A percentile compares a stretch with the other conserved stretches of the same genome.
phyloP scores from a whole-genome alignment of 2,113 vertebrate species.

The Terrapene triunguis region DNA sequence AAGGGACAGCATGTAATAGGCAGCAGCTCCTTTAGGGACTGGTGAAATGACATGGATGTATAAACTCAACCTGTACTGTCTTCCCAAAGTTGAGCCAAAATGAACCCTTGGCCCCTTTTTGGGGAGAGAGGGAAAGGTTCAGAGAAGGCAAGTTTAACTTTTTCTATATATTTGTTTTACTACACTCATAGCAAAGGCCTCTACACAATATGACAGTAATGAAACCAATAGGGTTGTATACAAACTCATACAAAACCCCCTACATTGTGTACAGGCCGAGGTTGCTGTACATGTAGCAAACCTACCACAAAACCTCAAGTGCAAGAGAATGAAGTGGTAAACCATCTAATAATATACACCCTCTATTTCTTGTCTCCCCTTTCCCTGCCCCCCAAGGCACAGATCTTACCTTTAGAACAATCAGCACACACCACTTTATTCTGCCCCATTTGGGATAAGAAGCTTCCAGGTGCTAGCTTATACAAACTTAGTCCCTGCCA shows the following conservation, averaged over 20 bases:
- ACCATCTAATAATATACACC: too few species aligned
- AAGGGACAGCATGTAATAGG: rapidly evolving
- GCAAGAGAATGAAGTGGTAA: neutral
- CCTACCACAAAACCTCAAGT: neutral
- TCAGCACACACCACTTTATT: too few species aligned
- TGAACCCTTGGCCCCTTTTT: neutral
- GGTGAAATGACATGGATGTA: too few species aligned
- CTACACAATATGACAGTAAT: neutral
- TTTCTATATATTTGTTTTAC: neutral
- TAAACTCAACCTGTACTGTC: neutral
- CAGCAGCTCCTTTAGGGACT: neutral
- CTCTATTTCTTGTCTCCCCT: too few species aligned
- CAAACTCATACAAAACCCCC: neutral
- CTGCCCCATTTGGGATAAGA: too few species aligned
- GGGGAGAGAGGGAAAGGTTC: neutral
- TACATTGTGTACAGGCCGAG: neutral
- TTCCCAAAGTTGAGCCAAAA: neutral
- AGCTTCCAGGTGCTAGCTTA: too few species aligned
- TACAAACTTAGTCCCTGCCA: too few species aligned
- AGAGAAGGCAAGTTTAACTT: neutral
- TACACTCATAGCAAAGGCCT: neutral
- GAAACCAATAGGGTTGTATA: neutral
- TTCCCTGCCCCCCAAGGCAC: too few species aligned
- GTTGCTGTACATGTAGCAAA: neutral
- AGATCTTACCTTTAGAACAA: too few species aligned